Conservation (phyloP, 92 coral and sea anemone species). For the Actinostola sp. region DNA sequence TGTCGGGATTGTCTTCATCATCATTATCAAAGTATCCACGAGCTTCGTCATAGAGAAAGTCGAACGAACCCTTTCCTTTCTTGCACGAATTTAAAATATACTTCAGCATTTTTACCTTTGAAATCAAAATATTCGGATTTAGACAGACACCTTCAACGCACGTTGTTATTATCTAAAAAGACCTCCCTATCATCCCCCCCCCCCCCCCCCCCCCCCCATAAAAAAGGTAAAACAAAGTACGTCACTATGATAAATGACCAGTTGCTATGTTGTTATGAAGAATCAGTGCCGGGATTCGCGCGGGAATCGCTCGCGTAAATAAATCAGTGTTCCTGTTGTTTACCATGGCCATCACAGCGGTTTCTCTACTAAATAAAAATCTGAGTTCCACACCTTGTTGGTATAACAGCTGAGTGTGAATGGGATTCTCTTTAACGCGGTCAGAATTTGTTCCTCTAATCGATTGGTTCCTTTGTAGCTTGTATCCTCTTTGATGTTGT, state of each 20-base stretch:
- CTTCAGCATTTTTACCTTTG: neutral
- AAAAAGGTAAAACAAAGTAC: too few relatives aligned
- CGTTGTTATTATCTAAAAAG: too few relatives aligned
- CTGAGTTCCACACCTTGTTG: constrained; percentile 2
- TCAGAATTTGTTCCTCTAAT: neutral
- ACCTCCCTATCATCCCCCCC: too few relatives aligned
- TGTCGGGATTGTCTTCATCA: neutral
- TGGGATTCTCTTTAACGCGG: constrained; percentile 4
- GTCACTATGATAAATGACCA: too few relatives aligned
- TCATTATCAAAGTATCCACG: neutral
- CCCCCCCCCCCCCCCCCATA: too few relatives aligned
- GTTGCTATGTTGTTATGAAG: too few relatives aligned
- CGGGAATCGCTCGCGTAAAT: too few relatives aligned
- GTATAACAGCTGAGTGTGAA: constrained; percentile 26
- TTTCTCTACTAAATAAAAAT: neutral
- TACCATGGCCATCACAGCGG: too few relatives aligned
- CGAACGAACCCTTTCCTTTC: constrained; percentile 6
- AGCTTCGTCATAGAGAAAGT: neutral
- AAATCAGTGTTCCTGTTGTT: too few relatives aligned
- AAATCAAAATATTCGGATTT: too few relatives aligned
- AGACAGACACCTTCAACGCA: too few relatives aligned
- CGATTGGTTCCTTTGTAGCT: constrained; percentile 8
- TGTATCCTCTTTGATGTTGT: neutral
- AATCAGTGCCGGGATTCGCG: too few relatives aligned
- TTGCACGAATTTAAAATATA: neutral